A percentile compares a stretch with the other conserved stretches of the same genome.
Evolutionary conservation across 2,888 invertebrate genomes (phyloP).

Genomic region (Synanthedon formicaeformis): DNA sequence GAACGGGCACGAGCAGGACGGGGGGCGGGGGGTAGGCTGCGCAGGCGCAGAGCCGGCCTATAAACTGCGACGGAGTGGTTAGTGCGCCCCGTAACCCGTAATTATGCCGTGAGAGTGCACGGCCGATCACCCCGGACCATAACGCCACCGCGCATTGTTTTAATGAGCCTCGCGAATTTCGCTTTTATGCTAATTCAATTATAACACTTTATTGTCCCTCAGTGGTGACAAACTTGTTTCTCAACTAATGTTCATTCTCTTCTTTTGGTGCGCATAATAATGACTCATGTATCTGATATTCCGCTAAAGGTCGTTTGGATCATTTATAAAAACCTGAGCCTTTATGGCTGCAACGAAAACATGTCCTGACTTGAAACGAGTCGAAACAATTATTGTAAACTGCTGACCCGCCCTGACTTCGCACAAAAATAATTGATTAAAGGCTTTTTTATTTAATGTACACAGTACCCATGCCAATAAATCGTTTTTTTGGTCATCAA

Average conservation of each 20-base stretch:
- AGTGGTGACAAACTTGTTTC: slow-evolving; percentile 1
- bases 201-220: background rate
- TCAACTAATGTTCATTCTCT: background rate
- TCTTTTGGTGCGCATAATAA: background rate
- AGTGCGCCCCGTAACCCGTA: slow-evolving; percentile 22
- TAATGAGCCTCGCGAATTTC: slow-evolving; percentile 32
- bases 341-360: background rate
- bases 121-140: slow-evolving; percentile 51
- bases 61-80: slow-evolving; percentile 45
- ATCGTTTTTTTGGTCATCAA: too few relatives aligned
- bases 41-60: slow-evolving; percentile 40
- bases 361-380: background rate
- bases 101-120: slow-evolving; percentile 52
- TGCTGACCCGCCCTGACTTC: too few relatives aligned
- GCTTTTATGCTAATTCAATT: slow-evolving; percentile 5
- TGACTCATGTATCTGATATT: background rate
- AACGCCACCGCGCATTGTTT: slow-evolving; percentile 36
- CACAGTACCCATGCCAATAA: too few relatives aligned
- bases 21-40: slow-evolving; percentile 15
- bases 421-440: too few relatives aligned
- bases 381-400: too few relatives aligned
- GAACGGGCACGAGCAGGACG: slow-evolving; percentile 3
- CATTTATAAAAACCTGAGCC: background rate
- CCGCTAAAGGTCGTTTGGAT: background rate
- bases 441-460: too few relatives aligned